Conservation (phyloP, 2,797 vertebrate species). For the Sebastes aleutianus region DNA sequence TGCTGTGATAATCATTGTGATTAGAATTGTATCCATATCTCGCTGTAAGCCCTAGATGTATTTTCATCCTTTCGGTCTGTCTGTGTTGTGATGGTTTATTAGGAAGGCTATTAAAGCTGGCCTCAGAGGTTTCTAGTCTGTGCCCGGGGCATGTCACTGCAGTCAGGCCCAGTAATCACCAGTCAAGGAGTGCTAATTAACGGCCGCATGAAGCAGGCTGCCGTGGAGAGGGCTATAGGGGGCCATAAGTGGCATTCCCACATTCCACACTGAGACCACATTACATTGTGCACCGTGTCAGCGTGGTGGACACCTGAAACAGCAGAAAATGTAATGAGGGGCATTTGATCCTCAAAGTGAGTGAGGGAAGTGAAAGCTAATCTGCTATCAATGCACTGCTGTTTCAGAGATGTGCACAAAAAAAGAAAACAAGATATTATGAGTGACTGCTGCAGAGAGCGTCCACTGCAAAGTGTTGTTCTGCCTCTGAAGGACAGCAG, state of each 20-base stretch:
- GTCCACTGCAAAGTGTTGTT: background rate
- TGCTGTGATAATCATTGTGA: background rate
- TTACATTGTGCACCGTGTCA: conserved; percentile 10
- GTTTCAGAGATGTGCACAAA: background rate
- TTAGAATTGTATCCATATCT: background rate
- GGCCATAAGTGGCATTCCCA: conserved; percentile 40
- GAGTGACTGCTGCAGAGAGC: background rate
- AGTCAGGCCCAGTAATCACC: conserved; percentile 49
- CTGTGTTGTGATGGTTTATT: conserved; percentile 12
- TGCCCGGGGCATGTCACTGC: conserved; percentile 18
- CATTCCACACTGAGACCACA: conserved; percentile 43
- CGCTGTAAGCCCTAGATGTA: background rate
- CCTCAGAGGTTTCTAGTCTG: conserved; percentile 24
- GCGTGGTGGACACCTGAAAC: conserved; percentile 15
- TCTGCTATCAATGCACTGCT: conserved; percentile 19
- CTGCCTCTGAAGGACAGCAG: background rate
- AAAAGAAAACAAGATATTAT: background rate
- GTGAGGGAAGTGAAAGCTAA: conserved; percentile 8
- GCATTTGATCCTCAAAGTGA: conserved; percentile 20
- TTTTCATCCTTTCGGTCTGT: background rate
- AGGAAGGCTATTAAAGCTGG: conserved; percentile 9
- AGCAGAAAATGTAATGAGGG: conserved; percentile 33
- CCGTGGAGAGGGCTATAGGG: conserved; percentile 30
- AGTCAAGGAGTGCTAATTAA: conserved; percentile 63
- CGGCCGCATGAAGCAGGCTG: conserved; percentile 40